Base-by-base conservation (phyloP, 2,113 vertebrate species). In the Abramis brama region DNA sequence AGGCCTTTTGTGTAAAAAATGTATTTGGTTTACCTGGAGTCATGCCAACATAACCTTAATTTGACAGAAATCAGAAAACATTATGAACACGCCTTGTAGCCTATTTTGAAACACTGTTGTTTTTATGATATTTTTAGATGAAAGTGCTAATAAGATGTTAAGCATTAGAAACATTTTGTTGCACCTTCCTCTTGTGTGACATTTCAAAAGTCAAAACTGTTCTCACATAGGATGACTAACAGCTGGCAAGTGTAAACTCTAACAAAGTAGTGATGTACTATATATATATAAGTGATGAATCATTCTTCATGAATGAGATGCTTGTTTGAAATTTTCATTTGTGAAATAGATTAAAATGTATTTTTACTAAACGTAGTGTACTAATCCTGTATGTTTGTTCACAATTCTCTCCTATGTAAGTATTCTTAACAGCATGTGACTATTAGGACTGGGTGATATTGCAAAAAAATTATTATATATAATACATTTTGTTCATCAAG, bases 401-500 rank as follows among this genome's bases (percentile, higher is more conserved):
- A 79, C 33, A 36, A 71, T 47, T 36, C 78, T 86, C 64, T 78
- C 59, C 27, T 62, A 39, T 86, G 27, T 71, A 73, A 78, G 33
- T 60, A 75, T 68, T 21, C 23, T 85, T 89, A 79, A 88, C 70
- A 33, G 81, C 79, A 85, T 87, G 88, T 85, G 55, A 86, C 30
- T 23, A 57, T 57, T 57, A 78, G 75, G 75, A 50, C 52, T 78
- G 75, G 75, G 50, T 17, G 7, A 30, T 77, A 55, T 30, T 17
- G 47, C 25, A 55, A 55, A 78, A 27, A 33, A 12, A 73, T n/a
- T 50, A 21, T 43, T 7, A 13, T 15, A 9, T 73, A 43, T 21
- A 19, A 45, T 45, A n/a, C 1, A 74, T 13, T 73, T 73, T 73
- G 6, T 73, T 73, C 11, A 25, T 43, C n/a, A 27, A 47, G n/a